Percentiles rank a stretch among this genome's conserved stretches.
phyloP scores from a whole-genome alignment of 1,140 invertebrate species.

The Anthonomus grandis region DNA sequence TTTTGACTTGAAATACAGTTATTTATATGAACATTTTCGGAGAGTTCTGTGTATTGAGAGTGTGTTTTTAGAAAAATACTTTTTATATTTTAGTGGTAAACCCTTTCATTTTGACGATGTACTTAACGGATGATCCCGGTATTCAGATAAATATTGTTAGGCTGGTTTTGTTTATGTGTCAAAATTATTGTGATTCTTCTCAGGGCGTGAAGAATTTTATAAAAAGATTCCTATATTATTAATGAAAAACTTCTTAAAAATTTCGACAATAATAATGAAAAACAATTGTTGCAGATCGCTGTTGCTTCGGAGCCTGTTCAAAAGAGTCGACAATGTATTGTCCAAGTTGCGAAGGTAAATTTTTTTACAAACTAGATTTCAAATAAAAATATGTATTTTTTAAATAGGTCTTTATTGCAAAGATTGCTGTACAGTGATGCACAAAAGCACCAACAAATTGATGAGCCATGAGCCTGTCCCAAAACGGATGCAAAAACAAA shows the following conservation, averaged over 20 bases:
- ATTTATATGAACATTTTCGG: too few species aligned
- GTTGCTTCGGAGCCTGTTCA: slow-evolving; percentile 21
- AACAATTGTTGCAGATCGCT: slow-evolving; percentile 24
- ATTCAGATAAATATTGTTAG: neutral
- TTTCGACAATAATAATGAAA: neutral
- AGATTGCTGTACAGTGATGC: slow-evolving; percentile 21
- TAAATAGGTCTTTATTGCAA: slow-evolving; percentile 21
- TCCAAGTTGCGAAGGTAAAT: slow-evolving; percentile 24
- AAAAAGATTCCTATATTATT: neutral
- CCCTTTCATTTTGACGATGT: too few species aligned
- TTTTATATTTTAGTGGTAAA: too few species aligned
- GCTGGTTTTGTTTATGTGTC: neutral
- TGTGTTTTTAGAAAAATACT: too few species aligned
- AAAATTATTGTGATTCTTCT: neutral
- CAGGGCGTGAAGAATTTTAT: neutral
- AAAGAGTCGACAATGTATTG: slow-evolving; percentile 24
- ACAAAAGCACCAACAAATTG: slow-evolving; percentile 26
- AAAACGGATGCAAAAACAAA: neutral
- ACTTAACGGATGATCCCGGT: too few species aligned
- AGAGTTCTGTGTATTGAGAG: too few species aligned
- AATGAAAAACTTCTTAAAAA: neutral
- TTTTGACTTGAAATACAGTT: too few species aligned
- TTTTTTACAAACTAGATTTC: neutral
- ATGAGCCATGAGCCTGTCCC: slow-evolving; percentile 18
- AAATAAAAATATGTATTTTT: slow-evolving; percentile 2